A percentile compares a stretch with the other conserved stretches of the same genome.
Evolutionary conservation across 1,140 invertebrate species (phyloP).

Genomic region (Euwallacea fornicatus): DNA sequence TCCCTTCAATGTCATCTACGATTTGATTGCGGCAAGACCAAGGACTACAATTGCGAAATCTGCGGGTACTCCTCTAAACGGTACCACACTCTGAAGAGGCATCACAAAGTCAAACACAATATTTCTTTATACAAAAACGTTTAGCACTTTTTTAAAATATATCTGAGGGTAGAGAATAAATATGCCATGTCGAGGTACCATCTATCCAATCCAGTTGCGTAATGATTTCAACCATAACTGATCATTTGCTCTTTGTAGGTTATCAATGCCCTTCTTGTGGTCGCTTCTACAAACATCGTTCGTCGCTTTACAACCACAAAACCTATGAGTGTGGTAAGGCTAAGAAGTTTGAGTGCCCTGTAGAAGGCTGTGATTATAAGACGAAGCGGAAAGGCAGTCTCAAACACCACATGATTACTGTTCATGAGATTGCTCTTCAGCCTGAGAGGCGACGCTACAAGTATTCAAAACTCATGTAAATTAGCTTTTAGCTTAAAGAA

Average conservation of each 20-base stretch:
- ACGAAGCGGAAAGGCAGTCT: conserved; percentile 39
- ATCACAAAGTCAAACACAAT: neutral
- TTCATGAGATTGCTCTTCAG: neutral
- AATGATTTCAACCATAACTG: too few relatives aligned
- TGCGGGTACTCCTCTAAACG: conserved; percentile 12
- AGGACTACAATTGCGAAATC: conserved; percentile 22
- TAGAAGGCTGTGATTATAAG: conserved; percentile 32
- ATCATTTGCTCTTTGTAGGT: too few relatives aligned
- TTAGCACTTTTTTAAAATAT: too few relatives aligned
- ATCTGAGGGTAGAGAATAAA: too few relatives aligned
- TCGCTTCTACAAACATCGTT: conserved; percentile 56
- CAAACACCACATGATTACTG: conserved; percentile 33
- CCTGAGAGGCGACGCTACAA: too few relatives aligned
- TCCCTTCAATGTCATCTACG: conserved; percentile 28
- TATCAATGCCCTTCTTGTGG: conserved; percentile 6
- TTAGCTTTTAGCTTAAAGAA: too few relatives aligned
- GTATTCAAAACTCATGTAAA: too few relatives aligned
- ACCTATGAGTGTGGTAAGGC: conserved; percentile 43
- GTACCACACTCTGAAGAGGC: neutral
- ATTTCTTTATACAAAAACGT: conserved; percentile 1
- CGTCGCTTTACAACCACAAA: conserved; percentile 36
- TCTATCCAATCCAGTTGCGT: too few relatives aligned
- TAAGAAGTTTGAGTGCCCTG: conserved; percentile 36
- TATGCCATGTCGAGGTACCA: too few relatives aligned
- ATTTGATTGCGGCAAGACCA: conserved; percentile 35